Conservation (phyloP, 2,113 vertebrate species). For the Rattus rattus region DNA sequence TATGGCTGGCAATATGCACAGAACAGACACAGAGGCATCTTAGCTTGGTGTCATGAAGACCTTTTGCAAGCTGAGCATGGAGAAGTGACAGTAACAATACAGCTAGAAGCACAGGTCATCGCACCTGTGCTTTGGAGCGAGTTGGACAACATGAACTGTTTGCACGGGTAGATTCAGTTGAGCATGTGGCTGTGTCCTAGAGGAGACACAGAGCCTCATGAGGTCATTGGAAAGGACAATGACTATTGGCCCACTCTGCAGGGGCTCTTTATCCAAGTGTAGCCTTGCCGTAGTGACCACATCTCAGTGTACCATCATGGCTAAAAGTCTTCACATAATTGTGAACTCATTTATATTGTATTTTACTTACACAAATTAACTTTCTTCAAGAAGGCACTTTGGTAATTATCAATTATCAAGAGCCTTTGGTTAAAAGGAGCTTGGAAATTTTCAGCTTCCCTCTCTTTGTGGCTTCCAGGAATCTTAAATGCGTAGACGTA, state of each 20-base stretch:
- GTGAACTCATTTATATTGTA: neutral
- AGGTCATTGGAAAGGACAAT: neutral
- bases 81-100: neutral
- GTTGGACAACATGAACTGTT: neutral
- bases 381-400: neutral
- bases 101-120: neutral
- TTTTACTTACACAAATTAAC: neutral
- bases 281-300: too few relatives aligned
- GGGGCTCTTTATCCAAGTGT: too few relatives aligned
- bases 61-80: neutral
- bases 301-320: neutral
- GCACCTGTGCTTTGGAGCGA: too few relatives aligned
- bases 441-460: rapidly evolving
- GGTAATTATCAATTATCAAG: neutral
- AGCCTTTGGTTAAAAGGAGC: rapidly evolving
- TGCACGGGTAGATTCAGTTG: rapidly evolving
- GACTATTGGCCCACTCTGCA: neutral
- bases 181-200: neutral
- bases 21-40: too few relatives aligned
- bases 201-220: too few relatives aligned
- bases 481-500: rapidly evolving
- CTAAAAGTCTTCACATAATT: neutral
- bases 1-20: too few relatives aligned
- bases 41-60: neutral
- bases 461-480: neutral